Conservation (phyloP, 2,888 invertebrate genomes). For the Amiota communis region DNA sequence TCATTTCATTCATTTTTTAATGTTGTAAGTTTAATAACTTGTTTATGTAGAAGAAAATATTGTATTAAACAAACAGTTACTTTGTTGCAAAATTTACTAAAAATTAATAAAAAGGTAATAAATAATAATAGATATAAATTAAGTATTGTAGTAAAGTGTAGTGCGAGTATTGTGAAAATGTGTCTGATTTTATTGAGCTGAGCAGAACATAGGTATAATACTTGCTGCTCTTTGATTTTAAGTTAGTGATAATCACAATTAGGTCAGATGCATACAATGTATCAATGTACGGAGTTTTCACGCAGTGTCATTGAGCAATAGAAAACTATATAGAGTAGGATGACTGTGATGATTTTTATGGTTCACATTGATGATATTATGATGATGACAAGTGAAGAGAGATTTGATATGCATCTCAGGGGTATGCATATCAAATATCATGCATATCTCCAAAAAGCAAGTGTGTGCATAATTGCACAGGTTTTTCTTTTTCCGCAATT, state of each 20-base stretch:
- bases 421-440: background rate
- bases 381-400: background rate
- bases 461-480: slow-evolving; percentile 2
- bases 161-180: background rate
- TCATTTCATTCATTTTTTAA: background rate
- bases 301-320: too few species aligned
- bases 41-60: background rate
- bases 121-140: too few species aligned
- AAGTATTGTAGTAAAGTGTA: too few species aligned
- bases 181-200: background rate
- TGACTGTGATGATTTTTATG: background rate
- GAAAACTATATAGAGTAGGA: too few species aligned
- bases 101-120: too few species aligned
- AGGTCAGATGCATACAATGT: background rate
- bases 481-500: background rate
- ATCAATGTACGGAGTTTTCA: background rate
- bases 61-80: too few species aligned
- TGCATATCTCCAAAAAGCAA: background rate
- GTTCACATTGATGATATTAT: background rate
- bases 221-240: too few species aligned
- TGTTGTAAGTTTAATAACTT: slow-evolving; percentile 7
- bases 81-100: too few species aligned
- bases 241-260: background rate
- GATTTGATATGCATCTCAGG: background rate
- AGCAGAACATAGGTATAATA: too few species aligned